Conservation (phyloP, 2,113 vertebrate genomes). For the Mola mola region DNA sequence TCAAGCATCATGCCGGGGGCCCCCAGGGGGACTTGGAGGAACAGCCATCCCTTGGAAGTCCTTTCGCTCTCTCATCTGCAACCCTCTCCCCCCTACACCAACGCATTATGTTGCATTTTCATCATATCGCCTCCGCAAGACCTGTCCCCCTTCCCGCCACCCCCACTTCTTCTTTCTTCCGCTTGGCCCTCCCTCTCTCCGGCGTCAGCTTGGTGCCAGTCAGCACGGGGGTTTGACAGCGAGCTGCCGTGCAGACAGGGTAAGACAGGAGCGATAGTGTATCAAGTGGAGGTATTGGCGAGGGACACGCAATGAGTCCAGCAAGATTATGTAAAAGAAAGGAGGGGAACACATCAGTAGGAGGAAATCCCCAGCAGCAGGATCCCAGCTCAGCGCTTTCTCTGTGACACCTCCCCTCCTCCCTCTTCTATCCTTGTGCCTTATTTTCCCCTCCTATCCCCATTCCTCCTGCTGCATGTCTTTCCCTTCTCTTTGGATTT, state of each 20-base stretch:
- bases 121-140: conserved; percentile 73
- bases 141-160: neutral
- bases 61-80: conserved; percentile 63
- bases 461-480: conserved; percentile 27
- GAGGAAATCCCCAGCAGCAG: conserved; percentile 80
- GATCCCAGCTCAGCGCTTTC: conserved; percentile 75
- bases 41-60: conserved; percentile 42
- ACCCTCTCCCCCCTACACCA: conserved; percentile 50
- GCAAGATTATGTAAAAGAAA: conserved; percentile 33
- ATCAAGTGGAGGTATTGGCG: conserved; percentile 17
- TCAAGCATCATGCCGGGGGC: neutral
- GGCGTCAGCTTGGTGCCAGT: conserved; percentile 29
- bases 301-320: conserved; percentile 47
- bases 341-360: conserved; percentile 58
- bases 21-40: conserved; percentile 2
- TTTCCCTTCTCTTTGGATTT: conserved; percentile 41
- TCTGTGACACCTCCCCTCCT: conserved; percentile 22
- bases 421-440: neutral
- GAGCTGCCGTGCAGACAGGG: conserved; percentile 14
- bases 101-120: conserved; percentile 79
- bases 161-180: conserved; percentile 18
- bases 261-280: neutral
- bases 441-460: conserved; percentile 34
- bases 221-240: conserved; percentile 38
- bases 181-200: conserved; percentile 12